A percentile compares a stretch with the other conserved stretches of the same genome.
Evolutionary conservation across 1,140 invertebrate species (phyloP).

Genomic region (Plectus sambesii): DNA sequence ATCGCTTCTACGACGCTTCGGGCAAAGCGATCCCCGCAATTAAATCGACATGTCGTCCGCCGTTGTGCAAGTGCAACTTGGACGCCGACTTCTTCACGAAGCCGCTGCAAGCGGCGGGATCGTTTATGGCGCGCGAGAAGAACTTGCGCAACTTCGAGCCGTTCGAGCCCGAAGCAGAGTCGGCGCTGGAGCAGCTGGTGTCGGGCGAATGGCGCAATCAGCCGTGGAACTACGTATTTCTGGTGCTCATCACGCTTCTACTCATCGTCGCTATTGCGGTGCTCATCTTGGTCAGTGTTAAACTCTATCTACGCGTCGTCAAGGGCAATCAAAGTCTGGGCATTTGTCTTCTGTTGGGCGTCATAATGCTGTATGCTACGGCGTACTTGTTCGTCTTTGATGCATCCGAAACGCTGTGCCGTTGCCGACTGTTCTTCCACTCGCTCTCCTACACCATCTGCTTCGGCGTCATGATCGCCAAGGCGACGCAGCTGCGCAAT

Average conservation of each 20-base stretch:
- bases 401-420: constrained; percentile 38
- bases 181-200: constrained; percentile 18
- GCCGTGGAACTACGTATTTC: constrained; percentile 25
- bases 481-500: constrained; percentile 40
- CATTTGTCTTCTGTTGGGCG: constrained; percentile 48
- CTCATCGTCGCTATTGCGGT: constrained; percentile 46
- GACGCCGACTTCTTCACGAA: constrained; percentile 24
- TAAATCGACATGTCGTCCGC: constrained; percentile 28
- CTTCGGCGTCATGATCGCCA: constrained; percentile 42
- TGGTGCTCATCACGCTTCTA: constrained; percentile 28
- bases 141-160: too few relatives aligned
- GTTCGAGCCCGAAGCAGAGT: background rate
- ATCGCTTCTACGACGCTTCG: constrained; percentile 19
- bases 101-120: constrained; percentile 10
- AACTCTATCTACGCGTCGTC: constrained; percentile 50
- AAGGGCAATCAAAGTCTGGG: constrained; percentile 50
- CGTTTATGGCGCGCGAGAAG: constrained; percentile 27
- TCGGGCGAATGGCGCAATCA: constrained; percentile 20
- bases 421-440: constrained; percentile 30
- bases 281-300: constrained; percentile 48
- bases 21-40: constrained; percentile 12
- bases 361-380: constrained; percentile 48
- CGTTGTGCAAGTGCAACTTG: constrained; percentile 36
- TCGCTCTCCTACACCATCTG: constrained; percentile 34
- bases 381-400: constrained; percentile 49